phyloP scores from a whole-genome alignment of 2,888 invertebrate species.

The Callinectes sapidus region DNA sequence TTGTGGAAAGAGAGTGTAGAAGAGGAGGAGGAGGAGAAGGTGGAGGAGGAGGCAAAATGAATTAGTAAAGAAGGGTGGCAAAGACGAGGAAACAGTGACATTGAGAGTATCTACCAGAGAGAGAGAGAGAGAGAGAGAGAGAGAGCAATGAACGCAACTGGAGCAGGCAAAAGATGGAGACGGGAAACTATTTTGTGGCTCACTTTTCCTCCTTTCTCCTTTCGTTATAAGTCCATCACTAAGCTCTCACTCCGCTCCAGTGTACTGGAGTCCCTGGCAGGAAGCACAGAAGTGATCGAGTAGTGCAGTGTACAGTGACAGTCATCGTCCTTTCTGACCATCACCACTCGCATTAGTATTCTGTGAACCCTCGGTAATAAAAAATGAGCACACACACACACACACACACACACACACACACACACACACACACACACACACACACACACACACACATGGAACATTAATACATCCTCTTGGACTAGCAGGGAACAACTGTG shows the following conservation, averaged over 20 bases:
- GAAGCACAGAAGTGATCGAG: background rate
- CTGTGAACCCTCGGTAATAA: background rate
- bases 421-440: slow-evolving; percentile 55
- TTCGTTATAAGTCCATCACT: background rate
- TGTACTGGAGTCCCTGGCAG: background rate
- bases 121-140: slow-evolving; percentile 37
- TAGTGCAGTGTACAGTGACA: background rate
- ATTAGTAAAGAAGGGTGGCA: background rate
- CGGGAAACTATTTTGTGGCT: background rate
- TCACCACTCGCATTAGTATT: background rate
- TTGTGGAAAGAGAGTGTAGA: background rate
- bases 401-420: slow-evolving; percentile 39
- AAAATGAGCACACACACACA: background rate
- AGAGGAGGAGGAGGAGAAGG: background rate
- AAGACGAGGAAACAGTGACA: background rate
- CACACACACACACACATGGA: slow-evolving; percentile 45
- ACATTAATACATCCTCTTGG: background rate
- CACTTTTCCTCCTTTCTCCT: background rate
- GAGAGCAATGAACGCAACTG: slow-evolving; percentile 6
- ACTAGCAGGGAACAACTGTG: background rate
- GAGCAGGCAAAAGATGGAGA: background rate
- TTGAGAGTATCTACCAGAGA: background rate
- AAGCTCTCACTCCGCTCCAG: background rate
- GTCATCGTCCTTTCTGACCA: background rate
- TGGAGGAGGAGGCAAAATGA: background rate